These are phyloP conservation scores for Spilosoma lubricipeda DNA, from an alignment of 2,888 invertebrate species.

Conservation along the genomic window DNA sequence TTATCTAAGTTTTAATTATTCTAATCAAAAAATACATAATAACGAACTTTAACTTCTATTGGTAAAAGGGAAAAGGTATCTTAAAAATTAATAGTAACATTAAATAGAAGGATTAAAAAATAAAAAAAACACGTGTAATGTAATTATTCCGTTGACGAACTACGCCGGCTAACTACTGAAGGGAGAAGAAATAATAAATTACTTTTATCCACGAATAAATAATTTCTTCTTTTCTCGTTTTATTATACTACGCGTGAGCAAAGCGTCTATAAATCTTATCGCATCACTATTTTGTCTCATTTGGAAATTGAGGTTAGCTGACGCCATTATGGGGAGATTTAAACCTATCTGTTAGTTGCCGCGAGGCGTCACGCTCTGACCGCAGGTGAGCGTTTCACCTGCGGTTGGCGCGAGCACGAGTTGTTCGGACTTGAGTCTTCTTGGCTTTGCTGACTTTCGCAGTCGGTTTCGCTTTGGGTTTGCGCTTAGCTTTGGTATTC, in stretches of 20 bases:
- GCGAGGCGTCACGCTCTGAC: slow-evolving; percentile 53
- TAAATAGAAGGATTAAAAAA: slow-evolving; percentile 77
- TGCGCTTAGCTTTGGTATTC: slow-evolving; percentile 53
- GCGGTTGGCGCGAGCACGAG: slow-evolving; percentile 64
- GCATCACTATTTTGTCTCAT: slow-evolving; percentile 71
- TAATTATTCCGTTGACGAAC: slow-evolving; percentile 47
- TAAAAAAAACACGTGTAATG: slow-evolving; percentile 60
- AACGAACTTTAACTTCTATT: slow-evolving; percentile 79
- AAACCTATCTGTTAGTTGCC: slow-evolving; percentile 56
- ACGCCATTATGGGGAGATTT: slow-evolving; percentile 53
- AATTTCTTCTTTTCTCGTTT: slow-evolving; percentile 43
- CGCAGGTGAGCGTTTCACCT: slow-evolving; percentile 66
- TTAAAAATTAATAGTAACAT: slow-evolving; percentile 84
- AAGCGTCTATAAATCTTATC: slow-evolving; percentile 63
- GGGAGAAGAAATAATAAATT: slow-evolving; percentile 59
- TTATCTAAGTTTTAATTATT: slow-evolving; percentile 60
- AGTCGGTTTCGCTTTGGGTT: slow-evolving; percentile 50
- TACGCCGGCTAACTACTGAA: slow-evolving; percentile 54
- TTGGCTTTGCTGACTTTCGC: slow-evolving; percentile 60
- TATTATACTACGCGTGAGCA: slow-evolving; percentile 51
- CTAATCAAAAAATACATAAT: slow-evolving; percentile 69
- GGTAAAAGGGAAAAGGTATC: slow-evolving; percentile 77
- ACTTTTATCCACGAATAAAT: slow-evolving; percentile 59
- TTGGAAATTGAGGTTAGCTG: slow-evolving; percentile 68
- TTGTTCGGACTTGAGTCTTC: slow-evolving; percentile 62